Percentiles rank a stretch among this genome's conserved stretches.
Evolutionary conservation across 2,113 vertebrate species (phyloP).

Genomic region (Austrofundulus limnaeus): DNA sequence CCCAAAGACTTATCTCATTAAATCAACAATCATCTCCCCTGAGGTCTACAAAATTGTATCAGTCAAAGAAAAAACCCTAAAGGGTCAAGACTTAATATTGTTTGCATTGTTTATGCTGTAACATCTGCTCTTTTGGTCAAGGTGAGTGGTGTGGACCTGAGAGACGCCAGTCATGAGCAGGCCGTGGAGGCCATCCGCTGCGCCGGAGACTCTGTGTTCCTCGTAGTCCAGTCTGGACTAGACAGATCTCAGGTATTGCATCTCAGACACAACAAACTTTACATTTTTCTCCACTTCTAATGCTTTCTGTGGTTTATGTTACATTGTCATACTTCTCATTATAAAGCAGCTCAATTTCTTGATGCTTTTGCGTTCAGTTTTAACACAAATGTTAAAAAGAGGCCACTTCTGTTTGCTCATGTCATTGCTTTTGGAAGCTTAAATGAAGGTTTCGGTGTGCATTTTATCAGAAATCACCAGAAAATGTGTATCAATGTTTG

Average conservation of each 20-base stretch:
- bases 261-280: neutral
- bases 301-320: neutral
- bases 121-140: slow-evolving; percentile 54
- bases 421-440: too few relatives aligned
- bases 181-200: slow-evolving; percentile 95
- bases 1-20: neutral
- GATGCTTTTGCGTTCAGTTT: slow-evolving; percentile 10
- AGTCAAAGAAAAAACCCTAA: too few relatives aligned
- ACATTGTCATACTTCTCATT: neutral
- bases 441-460: neutral
- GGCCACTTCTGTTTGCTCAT: too few relatives aligned
- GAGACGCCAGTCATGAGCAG: slow-evolving; percentile 94
- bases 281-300: neutral
- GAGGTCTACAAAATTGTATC: too few relatives aligned
- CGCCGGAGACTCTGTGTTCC: slow-evolving; percentile 89
- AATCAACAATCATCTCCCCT: neutral
- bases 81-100: too few relatives aligned
- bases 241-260: slow-evolving; percentile 85
- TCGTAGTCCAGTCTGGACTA: slow-evolving; percentile 91
- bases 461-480: neutral
- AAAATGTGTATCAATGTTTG: slow-evolving; percentile 18
- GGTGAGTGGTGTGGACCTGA: slow-evolving; percentile 93
- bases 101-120: too few relatives aligned
- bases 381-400: slow-evolving; percentile 2
- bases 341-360: neutral